Conservation (phyloP, 2,888 invertebrate genomes). For the Chironomus riparius region DNA sequence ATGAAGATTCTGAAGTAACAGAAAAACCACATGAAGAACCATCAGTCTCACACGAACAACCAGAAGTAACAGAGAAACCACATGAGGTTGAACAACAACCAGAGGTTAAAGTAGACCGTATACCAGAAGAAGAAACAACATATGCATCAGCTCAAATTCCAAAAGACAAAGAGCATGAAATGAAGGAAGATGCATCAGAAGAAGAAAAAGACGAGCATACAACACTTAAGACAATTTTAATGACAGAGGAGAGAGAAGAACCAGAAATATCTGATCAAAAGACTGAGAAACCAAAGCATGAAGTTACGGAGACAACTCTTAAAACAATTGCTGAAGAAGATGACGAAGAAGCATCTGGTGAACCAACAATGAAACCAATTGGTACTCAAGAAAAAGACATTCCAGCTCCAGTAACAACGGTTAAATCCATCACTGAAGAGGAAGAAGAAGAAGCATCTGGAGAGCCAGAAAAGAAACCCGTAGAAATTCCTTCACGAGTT, state of each 20-base stretch:
- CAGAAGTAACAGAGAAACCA: background rate
- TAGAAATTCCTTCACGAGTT: constrained; percentile 28
- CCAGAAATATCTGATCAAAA: background rate
- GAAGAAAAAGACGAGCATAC: constrained; percentile 21
- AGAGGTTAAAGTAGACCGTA: background rate
- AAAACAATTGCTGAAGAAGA: background rate
- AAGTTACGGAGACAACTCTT: background rate
- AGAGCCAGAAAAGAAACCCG: constrained; percentile 29
- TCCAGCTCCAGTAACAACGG: constrained; percentile 29
- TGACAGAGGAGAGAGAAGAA: constrained; percentile 24
- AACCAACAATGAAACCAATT: constrained; percentile 29
- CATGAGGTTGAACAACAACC: too few relatives aligned
- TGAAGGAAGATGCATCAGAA: constrained; percentile 4
- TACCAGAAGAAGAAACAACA: background rate
- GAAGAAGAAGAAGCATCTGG: constrained; percentile 30
- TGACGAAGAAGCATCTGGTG: background rate
- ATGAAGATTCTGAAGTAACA: constrained; percentile 11
- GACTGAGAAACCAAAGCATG: background rate
- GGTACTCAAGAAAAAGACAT: constrained; percentile 30
- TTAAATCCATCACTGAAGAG: constrained; percentile 11
- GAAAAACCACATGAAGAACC: constrained; percentile 9
- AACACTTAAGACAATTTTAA: background rate
- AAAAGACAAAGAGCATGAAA: constrained; percentile 13
- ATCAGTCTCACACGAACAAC: background rate
- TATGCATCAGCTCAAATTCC: constrained; percentile 13